A percentile compares a stretch with the other conserved stretches of the same genome.
Evolutionary conservation across 2,113 vertebrate genomes (phyloP).

Genomic region (Psettodes erumei): DNA sequence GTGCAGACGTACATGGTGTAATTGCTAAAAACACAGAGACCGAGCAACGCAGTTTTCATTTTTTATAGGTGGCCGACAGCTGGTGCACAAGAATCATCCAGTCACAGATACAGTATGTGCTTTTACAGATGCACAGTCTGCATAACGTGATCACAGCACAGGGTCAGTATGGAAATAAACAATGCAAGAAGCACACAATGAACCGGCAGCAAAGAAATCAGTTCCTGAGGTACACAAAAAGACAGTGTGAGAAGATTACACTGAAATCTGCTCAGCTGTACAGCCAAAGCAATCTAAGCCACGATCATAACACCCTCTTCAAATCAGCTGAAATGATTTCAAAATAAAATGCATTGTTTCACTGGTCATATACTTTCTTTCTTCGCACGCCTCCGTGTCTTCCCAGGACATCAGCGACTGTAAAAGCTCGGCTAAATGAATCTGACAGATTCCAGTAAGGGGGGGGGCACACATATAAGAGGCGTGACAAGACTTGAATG

Average conservation of each 20-base stretch:
- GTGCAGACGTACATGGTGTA: conserved; percentile 12
- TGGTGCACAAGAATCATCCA: conserved; percentile 9
- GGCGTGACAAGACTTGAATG: conserved; percentile 49
- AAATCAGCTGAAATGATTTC: conserved; percentile 26
- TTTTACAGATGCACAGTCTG: conserved; percentile 26
- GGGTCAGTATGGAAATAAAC: conserved; percentile 25
- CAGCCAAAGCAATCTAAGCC: conserved; percentile 9
- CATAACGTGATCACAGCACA: conserved; percentile 25
- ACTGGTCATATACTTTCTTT: conserved; percentile 7
- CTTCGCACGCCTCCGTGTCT: conserved; percentile 23
- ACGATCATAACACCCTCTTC: conserved; percentile 13
- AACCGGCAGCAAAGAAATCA: conserved; percentile 28
- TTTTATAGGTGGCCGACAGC: not conserved
- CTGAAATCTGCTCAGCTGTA: conserved; percentile 36
- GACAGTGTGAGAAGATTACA: conserved; percentile 30
- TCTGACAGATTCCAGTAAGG: conserved; percentile 47
- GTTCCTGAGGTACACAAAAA: conserved; percentile 34
- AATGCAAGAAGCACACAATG: conserved; percentile 21
- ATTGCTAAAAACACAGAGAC: not conserved
- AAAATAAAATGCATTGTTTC: conserved; percentile 31
- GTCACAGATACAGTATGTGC: conserved; percentile 26
- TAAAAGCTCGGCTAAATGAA: conserved; percentile 54
- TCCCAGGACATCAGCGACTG: conserved; percentile 21
- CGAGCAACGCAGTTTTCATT: not conserved
- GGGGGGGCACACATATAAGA: conserved; percentile 42